Conservation (phyloP, 2,888 invertebrate species). For the Cecidostiba fungosa region DNA sequence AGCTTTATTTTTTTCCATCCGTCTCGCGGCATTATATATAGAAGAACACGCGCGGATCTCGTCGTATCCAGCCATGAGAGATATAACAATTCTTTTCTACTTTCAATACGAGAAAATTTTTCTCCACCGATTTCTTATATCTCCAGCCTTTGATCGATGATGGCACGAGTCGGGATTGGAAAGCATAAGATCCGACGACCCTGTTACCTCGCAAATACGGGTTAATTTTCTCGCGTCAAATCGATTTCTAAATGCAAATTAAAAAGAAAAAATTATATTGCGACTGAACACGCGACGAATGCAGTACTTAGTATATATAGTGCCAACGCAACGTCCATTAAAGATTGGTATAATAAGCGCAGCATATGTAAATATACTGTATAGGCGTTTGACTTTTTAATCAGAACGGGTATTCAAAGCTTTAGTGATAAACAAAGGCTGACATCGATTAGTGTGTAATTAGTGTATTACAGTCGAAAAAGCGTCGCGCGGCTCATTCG, state of each 20-base stretch:
- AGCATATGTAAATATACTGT: background rate
- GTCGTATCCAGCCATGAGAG: background rate
- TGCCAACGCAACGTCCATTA: background rate
- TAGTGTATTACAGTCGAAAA: slow-evolving; percentile 2
- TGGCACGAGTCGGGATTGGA: background rate
- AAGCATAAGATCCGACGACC: background rate
- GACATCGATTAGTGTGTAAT: background rate
- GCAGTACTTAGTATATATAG: background rate
- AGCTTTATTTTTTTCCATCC: background rate
- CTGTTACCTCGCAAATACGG: background rate
- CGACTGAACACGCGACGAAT: slow-evolving; percentile 40
- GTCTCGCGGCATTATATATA: background rate
- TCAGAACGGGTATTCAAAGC: background rate
- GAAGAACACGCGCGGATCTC: background rate
- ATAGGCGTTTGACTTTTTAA: background rate
- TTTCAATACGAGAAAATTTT: background rate
- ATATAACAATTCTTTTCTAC: background rate
- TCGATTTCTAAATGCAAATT: slow-evolving; percentile 54
- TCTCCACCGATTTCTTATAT: background rate
- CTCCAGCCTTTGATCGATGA: background rate
- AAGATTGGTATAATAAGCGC: background rate
- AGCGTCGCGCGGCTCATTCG: background rate
- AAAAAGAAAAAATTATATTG: slow-evolving; percentile 28
- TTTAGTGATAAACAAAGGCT: background rate
- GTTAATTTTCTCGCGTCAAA: slow-evolving; percentile 29